Conservation (phyloP, 2,113 vertebrate species). For the Seriola quinqueradiata region DNA sequence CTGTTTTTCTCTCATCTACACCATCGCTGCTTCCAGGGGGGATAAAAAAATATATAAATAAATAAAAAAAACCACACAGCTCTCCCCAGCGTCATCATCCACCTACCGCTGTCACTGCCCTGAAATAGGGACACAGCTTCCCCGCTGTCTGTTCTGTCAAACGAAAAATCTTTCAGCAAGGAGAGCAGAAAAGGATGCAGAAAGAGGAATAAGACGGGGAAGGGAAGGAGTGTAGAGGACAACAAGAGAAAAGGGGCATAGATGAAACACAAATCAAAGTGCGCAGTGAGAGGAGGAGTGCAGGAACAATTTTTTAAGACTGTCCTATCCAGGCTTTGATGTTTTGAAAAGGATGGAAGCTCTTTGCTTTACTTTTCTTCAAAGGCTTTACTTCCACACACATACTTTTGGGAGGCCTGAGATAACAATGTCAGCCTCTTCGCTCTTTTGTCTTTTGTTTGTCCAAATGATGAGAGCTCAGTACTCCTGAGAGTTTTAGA, state of each 20-base stretch:
- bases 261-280: constrained; percentile 51
- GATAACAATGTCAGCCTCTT: constrained; percentile 36
- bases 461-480: constrained; percentile 33
- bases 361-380: constrained; percentile 60
- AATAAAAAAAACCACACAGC: neutral
- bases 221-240: constrained; percentile 22
- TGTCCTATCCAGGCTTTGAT: constrained; percentile 55
- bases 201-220: neutral
- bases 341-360: constrained; percentile 45
- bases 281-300: constrained; percentile 36
- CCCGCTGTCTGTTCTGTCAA: neutral
- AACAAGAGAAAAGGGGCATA: constrained; percentile 5
- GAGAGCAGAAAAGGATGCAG: neutral
- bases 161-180: constrained; percentile 13
- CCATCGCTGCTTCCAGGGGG: neutral
- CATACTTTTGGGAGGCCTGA: constrained; percentile 23
- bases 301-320: constrained; percentile 38
- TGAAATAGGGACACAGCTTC: constrained; percentile 25
- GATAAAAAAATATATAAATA: too few relatives aligned
- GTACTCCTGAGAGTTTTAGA: neutral
- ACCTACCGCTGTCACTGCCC: constrained; percentile 11
- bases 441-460: constrained; percentile 28
- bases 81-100: neutral
- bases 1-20: constrained; percentile 15
- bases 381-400: constrained; percentile 53